Conservation (phyloP, 2,113 vertebrate species). For the Naja naja region DNA sequence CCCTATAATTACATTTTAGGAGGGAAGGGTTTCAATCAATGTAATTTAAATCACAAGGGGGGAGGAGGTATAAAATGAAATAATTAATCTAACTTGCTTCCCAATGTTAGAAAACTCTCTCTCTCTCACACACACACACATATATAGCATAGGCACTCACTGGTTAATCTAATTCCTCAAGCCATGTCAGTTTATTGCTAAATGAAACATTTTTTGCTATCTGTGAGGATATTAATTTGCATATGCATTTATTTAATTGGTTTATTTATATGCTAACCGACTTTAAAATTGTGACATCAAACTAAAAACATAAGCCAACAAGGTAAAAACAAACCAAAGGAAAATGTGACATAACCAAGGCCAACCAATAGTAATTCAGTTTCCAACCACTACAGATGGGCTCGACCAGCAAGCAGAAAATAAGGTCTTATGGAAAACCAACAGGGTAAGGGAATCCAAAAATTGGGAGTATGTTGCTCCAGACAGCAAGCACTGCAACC, state of each 20-base stretch:
- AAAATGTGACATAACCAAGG: background rate
- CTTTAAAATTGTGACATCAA: background rate
- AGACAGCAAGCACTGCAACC: background rate
- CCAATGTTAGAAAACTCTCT: background rate
- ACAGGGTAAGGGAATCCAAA: background rate
- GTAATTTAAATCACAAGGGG: background rate
- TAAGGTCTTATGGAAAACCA: background rate
- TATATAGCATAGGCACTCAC: background rate
- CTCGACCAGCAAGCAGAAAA: background rate
- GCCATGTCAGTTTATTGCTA: background rate
- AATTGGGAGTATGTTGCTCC: background rate
- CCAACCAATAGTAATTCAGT: background rate
- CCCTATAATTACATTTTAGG: background rate
- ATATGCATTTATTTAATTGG: background rate
- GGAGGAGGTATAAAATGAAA: background rate
- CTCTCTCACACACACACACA: background rate
- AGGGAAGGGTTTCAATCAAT: background rate
- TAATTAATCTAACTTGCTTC: background rate
- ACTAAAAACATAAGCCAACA: background rate
- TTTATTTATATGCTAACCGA: background rate
- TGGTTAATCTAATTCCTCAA: background rate
- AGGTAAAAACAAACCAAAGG: background rate
- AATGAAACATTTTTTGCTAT: background rate
- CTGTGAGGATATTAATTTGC: background rate
- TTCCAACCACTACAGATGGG: background rate